Percentiles rank a stretch among this genome's conserved stretches.
Evolutionary conservation across 2,888 invertebrate genomes (phyloP).

Genomic region (Tenthredo mesomela): DNA sequence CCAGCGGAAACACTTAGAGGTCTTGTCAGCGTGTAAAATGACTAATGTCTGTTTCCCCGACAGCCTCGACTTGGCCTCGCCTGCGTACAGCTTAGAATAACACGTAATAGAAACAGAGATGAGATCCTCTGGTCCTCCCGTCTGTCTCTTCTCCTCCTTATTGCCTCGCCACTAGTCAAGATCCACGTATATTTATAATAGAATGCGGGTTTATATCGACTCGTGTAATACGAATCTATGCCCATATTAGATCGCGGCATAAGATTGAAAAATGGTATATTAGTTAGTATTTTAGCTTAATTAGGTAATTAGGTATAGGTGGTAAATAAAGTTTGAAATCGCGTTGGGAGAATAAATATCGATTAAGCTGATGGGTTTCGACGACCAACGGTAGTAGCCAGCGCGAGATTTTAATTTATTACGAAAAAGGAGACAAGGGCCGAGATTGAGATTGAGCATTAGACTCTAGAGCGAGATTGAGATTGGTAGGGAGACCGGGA

Average conservation of each 20-base stretch:
- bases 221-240: background rate
- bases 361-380: background rate
- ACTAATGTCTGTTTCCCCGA: conserved; percentile 64
- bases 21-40: conserved; percentile 69
- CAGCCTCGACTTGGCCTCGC: conserved; percentile 33
- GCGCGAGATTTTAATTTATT: conserved; percentile 53
- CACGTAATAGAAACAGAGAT: conserved; percentile 3
- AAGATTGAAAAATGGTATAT: too few relatives aligned
- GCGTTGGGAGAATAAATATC: background rate
- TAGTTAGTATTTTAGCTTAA: too few relatives aligned
- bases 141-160: background rate
- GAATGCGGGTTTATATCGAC: background rate
- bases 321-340: background rate
- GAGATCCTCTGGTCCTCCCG: background rate
- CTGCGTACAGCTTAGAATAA: conserved; percentile 32
- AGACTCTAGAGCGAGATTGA: conserved; percentile 44
- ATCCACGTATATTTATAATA: background rate
- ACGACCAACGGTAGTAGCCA: conserved; percentile 52
- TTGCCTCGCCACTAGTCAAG: background rate
- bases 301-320: too few relatives aligned
- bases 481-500: conserved; percentile 40
- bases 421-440: conserved; percentile 21
- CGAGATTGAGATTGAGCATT: conserved; percentile 51
- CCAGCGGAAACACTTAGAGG: conserved; percentile 64
- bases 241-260: background rate